phyloP scores from a whole-genome alignment of 2,113 vertebrate genomes.

The Bufo gargarizans region DNA sequence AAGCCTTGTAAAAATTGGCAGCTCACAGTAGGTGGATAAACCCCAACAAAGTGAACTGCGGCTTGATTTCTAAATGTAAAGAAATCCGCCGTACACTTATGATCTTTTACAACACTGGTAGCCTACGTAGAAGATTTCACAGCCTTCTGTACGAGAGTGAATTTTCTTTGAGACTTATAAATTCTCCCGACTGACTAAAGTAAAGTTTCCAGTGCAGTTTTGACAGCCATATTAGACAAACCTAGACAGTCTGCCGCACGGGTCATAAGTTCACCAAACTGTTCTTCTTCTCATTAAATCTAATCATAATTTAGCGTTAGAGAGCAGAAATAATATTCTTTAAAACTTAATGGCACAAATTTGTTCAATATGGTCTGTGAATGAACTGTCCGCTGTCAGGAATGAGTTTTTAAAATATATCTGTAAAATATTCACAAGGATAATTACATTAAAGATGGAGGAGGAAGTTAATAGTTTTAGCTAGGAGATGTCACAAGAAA shows the following conservation, averaged over 20 bases:
- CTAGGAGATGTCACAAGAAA: slow-evolving; percentile 16
- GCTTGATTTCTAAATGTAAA: slow-evolving; percentile 54
- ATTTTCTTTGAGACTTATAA: slow-evolving; percentile 44
- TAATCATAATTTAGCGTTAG: background rate
- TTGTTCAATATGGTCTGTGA: slow-evolving; percentile 25
- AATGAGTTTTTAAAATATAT: slow-evolving; percentile 46
- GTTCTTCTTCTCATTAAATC: slow-evolving; percentile 35
- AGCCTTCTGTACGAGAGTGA: background rate
- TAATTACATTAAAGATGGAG: slow-evolving; percentile 47
- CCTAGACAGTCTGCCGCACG: slow-evolving; percentile 58
- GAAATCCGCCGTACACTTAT: slow-evolving; percentile 36
- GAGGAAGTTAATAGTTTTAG: slow-evolving; percentile 18
- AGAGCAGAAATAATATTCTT: slow-evolving; percentile 28
- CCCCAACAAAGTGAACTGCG: slow-evolving; percentile 56
- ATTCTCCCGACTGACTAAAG: slow-evolving; percentile 60
- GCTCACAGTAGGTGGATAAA: slow-evolving; percentile 63
- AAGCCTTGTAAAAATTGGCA: slow-evolving; percentile 60
- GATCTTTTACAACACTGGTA: slow-evolving; percentile 23
- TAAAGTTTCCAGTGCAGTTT: slow-evolving; percentile 46
- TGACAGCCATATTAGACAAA: slow-evolving; percentile 61
- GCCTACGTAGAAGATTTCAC: background rate
- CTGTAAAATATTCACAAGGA: slow-evolving; percentile 49
- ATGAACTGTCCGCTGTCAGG: background rate
- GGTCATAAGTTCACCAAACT: background rate
- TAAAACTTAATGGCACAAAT: slow-evolving; percentile 43